A percentile compares a stretch with the other conserved stretches of the same genome.
These are phyloP conservation scores for Hippocampus abdominalis DNA, from an alignment of 2,113 vertebrate species.

Conservation along the genomic window DNA sequence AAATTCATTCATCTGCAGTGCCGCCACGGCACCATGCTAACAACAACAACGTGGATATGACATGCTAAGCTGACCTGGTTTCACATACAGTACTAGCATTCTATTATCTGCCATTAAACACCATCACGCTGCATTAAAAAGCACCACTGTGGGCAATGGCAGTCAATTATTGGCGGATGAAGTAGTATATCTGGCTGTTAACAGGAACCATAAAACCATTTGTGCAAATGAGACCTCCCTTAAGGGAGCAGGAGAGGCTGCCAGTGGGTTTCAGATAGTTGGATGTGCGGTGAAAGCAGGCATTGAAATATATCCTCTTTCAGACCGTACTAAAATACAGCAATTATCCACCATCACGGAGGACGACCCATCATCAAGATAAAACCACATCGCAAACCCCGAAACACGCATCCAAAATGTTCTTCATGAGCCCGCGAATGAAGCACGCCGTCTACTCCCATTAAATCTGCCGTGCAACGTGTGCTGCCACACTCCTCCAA, in stretches of 20 bases:
- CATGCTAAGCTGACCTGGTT: constrained; percentile 23
- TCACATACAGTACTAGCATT: constrained; percentile 15
- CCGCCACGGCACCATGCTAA: constrained; percentile 19
- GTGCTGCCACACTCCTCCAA: constrained; percentile 44
- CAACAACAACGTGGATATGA: constrained; percentile 9
- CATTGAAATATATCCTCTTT: constrained; percentile 45
- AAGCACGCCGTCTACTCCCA: constrained; percentile 13
- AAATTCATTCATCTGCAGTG: constrained; percentile 14
- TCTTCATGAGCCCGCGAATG: constrained; percentile 26
- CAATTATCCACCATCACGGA: constrained; percentile 54
- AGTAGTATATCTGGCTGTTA: constrained; percentile 35
- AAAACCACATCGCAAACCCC: constrained; percentile 10
- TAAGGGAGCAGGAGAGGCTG: constrained; percentile 32
- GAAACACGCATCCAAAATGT: constrained; percentile 16
- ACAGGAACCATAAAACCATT: constrained; percentile 55
- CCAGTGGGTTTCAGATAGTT: constrained; percentile 17
- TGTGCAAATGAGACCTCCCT: constrained; percentile 49
- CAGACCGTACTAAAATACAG: constrained; percentile 17
- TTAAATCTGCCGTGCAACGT: constrained; percentile 19
- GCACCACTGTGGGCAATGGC: constrained; percentile 20
- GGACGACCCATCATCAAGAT: constrained; percentile 52
- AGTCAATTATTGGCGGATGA: constrained; percentile 42
- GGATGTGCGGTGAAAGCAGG: constrained; percentile 8
- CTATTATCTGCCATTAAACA: constrained; percentile 54
- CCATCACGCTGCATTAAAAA: constrained; percentile 42